These are phyloP conservation scores for Orchestia grillus DNA, from an alignment of 1,140 invertebrate species.

Conservation along the genomic window DNA sequence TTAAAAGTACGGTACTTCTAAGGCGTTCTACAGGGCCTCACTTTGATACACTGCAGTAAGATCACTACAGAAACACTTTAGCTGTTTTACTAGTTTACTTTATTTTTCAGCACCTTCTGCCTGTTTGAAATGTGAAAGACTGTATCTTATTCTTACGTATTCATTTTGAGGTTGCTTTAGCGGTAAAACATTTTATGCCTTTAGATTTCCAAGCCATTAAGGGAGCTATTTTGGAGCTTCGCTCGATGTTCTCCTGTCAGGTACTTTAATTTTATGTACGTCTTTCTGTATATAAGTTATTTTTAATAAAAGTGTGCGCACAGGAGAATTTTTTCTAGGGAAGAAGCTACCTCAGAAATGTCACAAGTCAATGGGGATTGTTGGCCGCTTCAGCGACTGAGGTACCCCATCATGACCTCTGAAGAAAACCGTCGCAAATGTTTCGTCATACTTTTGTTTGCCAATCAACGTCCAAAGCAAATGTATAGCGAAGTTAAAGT, in stretches of 20 bases:
- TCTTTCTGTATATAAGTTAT: too few relatives aligned
- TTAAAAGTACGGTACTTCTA: background rate
- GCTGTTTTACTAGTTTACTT: background rate
- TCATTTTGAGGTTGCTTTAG: background rate
- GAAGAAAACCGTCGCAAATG: too few relatives aligned
- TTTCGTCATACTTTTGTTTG: too few relatives aligned
- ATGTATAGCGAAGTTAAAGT: too few relatives aligned
- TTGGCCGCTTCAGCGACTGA: too few relatives aligned
- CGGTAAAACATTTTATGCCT: background rate
- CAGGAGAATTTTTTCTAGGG: too few relatives aligned
- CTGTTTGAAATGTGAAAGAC: background rate
- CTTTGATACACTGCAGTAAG: background rate
- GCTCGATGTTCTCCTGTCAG: background rate
- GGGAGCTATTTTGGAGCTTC: background rate
- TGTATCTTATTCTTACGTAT: background rate
- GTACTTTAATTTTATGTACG: too few relatives aligned
- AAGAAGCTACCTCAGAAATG: too few relatives aligned
- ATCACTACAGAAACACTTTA: background rate
- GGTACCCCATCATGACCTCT: too few relatives aligned
- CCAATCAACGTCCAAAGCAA: too few relatives aligned
- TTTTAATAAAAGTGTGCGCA: too few relatives aligned
- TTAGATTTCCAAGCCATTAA: background rate
- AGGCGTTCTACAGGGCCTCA: background rate
- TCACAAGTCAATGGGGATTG: too few relatives aligned
- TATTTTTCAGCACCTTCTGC: background rate